Evolutionary conservation across 2,888 invertebrate genomes (phyloP), one percentile per base, ranked within the genome.

Genomic region (Apeira syringaria): DNA sequence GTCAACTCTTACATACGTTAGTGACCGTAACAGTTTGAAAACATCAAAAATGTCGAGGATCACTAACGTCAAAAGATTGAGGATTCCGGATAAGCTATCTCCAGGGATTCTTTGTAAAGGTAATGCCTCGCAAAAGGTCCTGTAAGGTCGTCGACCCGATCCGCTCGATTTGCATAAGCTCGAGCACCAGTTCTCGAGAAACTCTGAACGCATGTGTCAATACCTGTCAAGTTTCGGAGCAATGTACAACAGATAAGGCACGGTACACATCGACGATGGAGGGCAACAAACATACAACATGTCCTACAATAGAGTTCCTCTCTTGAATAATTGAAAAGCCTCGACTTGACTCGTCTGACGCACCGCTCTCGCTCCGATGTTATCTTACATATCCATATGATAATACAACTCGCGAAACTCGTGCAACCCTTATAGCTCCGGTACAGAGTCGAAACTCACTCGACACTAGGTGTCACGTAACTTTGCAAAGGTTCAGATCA

Each of bases 261-360:
- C 55, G 54, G 57, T 55, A 56, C 54, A 59, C 56, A 52, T 50
- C 53, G 49, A 56, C 53, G 48, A 56, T 50, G 47, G 58, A 57
- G 61, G 56, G 58, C 63, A 59, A 60, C 67, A 64, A 52, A 59
- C 63, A 58, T 56, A 64, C 65, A 55, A 56, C 63, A 54, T 56
- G 61, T 64, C 64, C 67, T 56, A 68, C 67, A 71, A 71, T 71
- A 69, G 67, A 62, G 64, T 68, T 71, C 59, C 59, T 62, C 64
- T 69, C 63, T 73, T 80, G 75, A 80, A 81, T 82, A 76, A 80
- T 79, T 82, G 79, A 82, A 79, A 76, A 70, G 64, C 64, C 67
- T 61, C 59, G 51, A 59, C 56, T 59, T 58, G 55, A 51, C 50
- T 59, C 53, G 60, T 58, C 63, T 59, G 68, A 66, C 72, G 71